phyloP scores from a whole-genome alignment of 2,113 vertebrate species.

The Vimba vimba region DNA sequence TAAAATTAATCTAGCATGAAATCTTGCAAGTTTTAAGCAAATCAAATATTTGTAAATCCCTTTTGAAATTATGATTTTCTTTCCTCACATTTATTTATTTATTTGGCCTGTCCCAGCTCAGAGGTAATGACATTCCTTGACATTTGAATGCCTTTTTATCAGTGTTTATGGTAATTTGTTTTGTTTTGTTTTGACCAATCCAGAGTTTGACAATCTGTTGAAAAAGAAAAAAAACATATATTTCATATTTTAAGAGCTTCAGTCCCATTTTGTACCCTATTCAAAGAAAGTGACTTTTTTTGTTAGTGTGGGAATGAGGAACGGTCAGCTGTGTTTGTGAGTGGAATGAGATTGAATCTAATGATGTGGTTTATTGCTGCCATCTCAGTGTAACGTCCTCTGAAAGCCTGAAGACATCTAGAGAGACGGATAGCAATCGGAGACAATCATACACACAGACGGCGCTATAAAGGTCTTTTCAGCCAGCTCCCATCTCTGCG shows the following conservation, averaged over 20 bases:
- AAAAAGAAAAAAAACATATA: neutral
- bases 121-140: neutral
- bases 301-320: conserved; percentile 11
- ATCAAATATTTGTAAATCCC: too few relatives aligned
- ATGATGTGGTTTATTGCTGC: conserved; percentile 63
- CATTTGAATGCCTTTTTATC: neutral
- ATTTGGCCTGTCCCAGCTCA: neutral
- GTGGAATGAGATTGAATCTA: conserved; percentile 68
- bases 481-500: conserved; percentile 15
- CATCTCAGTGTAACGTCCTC: conserved; percentile 56
- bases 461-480: conserved; percentile 36
- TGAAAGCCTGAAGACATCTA: conserved; percentile 57
- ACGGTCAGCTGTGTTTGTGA: conserved; percentile 21
- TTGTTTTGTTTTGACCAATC: neutral
- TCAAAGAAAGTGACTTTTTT: neutral
- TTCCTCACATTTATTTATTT: neutral
- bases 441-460: conserved; percentile 39
- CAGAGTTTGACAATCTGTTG: neutral
- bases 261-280: neutral
- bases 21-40: neutral
- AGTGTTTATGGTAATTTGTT: neutral
- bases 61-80: too few relatives aligned
- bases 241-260: neutral
- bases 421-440: conserved; percentile 71
- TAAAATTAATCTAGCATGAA: neutral